Conservation (phyloP, 2,888 invertebrate genomes). For the Acanthosepion esculentum region DNA sequence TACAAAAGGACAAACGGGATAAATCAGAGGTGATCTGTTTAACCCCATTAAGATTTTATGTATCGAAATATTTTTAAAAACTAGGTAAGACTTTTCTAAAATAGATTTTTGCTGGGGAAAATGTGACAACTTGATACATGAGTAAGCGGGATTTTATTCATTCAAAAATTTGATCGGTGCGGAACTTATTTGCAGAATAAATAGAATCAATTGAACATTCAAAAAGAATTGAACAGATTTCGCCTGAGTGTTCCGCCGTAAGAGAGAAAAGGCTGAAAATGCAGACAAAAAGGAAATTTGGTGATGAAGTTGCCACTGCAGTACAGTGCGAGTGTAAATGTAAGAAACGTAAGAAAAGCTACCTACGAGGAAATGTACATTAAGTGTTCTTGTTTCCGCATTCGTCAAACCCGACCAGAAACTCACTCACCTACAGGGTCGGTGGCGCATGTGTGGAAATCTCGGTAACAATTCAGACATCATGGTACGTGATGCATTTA, state of each 20-base stretch:
- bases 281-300: neutral
- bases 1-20: too few species aligned
- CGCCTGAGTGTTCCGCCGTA: neutral
- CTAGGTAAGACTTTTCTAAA: neutral
- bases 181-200: neutral
- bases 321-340: neutral
- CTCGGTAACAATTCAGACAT: neutral
- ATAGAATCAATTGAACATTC: neutral
- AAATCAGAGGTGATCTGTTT: neutral
- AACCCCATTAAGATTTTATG: neutral
- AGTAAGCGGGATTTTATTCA: neutral
- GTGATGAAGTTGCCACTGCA: neutral
- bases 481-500: neutral
- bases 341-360: neutral
- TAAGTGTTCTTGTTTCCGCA: conserved; percentile 11
- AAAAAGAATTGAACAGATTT: neutral
- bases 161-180: neutral
- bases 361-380: neutral
- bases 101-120: neutral
- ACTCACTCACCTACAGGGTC: neutral
- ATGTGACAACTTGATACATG: neutral
- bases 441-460: neutral
- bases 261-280: neutral
- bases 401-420: conserved; percentile 6
- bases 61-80: neutral